These are phyloP conservation scores for Hirtodrosophila duncani DNA, from an alignment of 2,888 invertebrate species.

Conservation along the genomic window DNA sequence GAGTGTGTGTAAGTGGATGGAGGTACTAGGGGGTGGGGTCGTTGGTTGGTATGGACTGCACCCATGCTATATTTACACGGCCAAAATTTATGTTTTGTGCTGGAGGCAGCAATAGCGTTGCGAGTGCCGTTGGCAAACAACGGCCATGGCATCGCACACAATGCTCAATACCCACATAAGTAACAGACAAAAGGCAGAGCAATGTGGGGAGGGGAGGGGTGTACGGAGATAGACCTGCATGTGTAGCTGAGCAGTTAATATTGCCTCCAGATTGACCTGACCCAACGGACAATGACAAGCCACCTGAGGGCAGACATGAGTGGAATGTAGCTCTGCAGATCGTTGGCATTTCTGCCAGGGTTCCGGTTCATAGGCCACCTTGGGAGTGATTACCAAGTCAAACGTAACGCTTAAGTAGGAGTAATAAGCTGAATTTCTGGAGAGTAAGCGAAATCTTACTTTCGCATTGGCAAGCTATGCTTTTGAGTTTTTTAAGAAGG, in stretches of 20 bases:
- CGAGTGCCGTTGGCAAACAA: conserved; percentile 28
- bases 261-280: too few species aligned
- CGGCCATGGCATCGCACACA: conserved; percentile 50
- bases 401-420: too few species aligned
- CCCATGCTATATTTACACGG: conserved; percentile 25
- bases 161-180: conserved; percentile 54
- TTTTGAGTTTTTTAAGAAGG: too few species aligned
- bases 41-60: conserved; percentile 1
- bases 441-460: too few species aligned
- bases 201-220: not conserved
- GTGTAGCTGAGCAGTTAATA: conserved; percentile 25
- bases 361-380: too few species aligned
- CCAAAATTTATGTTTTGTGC: conserved; percentile 56
- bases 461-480: too few species aligned
- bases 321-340: conserved; percentile 12
- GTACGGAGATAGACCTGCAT: conserved; percentile 7
- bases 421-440: too few species aligned
- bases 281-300: too few species aligned
- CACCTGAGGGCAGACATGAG: too few species aligned
- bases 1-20: not conserved
- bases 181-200: conserved; percentile 46
- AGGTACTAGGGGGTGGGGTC: conserved; percentile 9
- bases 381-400: too few species aligned
- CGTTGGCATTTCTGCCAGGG: conserved; percentile 4
- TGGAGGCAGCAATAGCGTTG: conserved; percentile 20